Evolutionary conservation across 2,797 vertebrate species (phyloP).

Genomic region (Brachyrhaphis roseni): DNA sequence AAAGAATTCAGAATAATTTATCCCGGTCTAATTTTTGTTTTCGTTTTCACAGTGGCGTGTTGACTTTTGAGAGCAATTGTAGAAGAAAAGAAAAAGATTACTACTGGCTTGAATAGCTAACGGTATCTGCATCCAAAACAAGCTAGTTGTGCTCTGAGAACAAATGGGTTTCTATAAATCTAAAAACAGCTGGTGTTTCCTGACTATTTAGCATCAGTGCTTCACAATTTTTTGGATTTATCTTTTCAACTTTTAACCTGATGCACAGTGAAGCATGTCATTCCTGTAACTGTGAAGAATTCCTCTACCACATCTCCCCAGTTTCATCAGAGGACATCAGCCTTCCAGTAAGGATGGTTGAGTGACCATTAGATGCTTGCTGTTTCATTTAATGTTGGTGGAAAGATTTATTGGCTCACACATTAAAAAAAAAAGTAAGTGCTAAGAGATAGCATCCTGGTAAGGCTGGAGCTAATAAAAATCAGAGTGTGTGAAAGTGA

Average conservation of each 20-base stretch:
- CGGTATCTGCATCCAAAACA: not conserved
- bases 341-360: conserved; percentile 41
- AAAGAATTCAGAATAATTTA: no score
- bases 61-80: not conserved
- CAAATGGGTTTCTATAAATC: not conserved
- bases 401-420: conserved; percentile 65
- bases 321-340: conserved; percentile 54
- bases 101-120: not conserved
- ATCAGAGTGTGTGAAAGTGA: conserved; percentile 57
- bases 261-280: conserved; percentile 11
- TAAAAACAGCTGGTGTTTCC: not conserved
- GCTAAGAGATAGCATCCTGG: conserved; percentile 58
- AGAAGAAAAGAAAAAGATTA: no score
- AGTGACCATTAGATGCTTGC: conserved; percentile 59
- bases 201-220: not conserved
- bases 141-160: not conserved
- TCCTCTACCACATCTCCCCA: conserved; percentile 36
- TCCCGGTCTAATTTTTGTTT: no score
- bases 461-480: conserved; percentile 63
- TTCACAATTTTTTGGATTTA: not conserved
- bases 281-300: conserved; percentile 22
- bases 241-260: conserved; percentile 32
- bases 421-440: conserved; percentile 61
- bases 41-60: no score
- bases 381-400: conserved; percentile 71